Conservation (phyloP, 1,140 invertebrate species). For the Musca vetustissima region DNA sequence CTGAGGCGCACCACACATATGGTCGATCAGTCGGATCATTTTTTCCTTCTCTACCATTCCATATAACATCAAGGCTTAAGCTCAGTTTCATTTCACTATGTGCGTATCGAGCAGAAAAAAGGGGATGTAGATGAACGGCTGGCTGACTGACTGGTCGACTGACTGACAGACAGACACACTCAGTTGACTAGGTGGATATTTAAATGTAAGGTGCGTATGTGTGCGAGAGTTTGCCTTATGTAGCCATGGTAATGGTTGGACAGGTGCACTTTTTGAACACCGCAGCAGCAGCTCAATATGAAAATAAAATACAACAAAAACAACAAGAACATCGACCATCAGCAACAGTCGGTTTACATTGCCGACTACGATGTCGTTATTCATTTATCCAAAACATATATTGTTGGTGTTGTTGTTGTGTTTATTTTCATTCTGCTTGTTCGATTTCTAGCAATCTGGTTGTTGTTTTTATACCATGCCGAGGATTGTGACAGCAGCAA, state of each 20-base stretch:
- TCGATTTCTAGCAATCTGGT: background rate
- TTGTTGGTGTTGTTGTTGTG: slow-evolving; percentile 5
- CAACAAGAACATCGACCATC: no score
- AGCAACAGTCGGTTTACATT: background rate
- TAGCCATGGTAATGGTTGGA: slow-evolving; percentile 51
- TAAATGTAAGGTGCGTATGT: no score
- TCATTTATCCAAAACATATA: background rate
- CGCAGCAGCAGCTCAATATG: background rate
- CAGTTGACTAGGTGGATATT: background rate
- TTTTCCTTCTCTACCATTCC: background rate
- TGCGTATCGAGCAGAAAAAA: no score
- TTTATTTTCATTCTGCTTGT: background rate
- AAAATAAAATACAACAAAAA: background rate
- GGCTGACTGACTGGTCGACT: no score
- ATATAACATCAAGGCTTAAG: no score
- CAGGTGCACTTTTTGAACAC: slow-evolving; percentile 42
- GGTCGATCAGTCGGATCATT: background rate
- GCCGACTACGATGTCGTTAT: background rate
- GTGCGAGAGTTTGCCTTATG: slow-evolving; percentile 3
- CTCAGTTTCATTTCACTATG: no score
- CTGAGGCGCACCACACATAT: slow-evolving; percentile 18
- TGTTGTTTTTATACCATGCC: slow-evolving; percentile 1
- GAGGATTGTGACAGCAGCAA: background rate
- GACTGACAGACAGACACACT: background rate
- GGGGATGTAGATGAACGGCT: no score